Evolutionary conservation across 92 coral and sea anemone species (phyloP), one percentile per base, ranked within the genome.

Genomic region (Scolanthus callimorphus): DNA sequence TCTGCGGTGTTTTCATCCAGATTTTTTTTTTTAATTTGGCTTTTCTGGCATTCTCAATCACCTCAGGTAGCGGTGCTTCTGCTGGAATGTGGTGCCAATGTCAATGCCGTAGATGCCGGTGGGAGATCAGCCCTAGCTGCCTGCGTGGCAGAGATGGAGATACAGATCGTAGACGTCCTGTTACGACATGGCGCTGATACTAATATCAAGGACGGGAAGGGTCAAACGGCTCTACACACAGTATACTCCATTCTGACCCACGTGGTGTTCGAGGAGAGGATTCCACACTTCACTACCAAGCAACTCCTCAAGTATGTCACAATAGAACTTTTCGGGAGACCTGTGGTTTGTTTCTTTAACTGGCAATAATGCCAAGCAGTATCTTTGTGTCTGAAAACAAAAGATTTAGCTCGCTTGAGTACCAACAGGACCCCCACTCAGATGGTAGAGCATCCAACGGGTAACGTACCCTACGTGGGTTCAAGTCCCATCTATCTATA

Each of bases 191-290:
- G 79, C 37, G 80, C 89, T 11, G 85, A 81, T 38, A 71, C 67
- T 20, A 69, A 71, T 62, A 48, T 74, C 22, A 61, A 71, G 25
- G 95, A 86, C 30, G 80, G 67, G 11, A 78, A 81, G 29, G 95
- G 95, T 1, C 67, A 49, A 51, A 71, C 79, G 11, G 74, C 95
- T 19, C 70, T 86, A 49, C 95, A 86, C 49, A 71, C 69, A 13
- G 82, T 81, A 48, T 86, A 81, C 43, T 41, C 67, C 8, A 76
- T 57, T 41, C 80, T 86, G 17, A 63, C 68, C 49, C 74, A 77
- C 27, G 78, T 81, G 25, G 74, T 81, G 21, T 74, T 82, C 12
- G 85, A 86, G 48, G 95, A 86, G 53, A 59, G 85, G 44, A 41
- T 77, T 12, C 69, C 81, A n/a, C 43, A 55, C 23, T 37, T 67